phyloP scores from a whole-genome alignment of 2,888 invertebrate species.

The Ochropacha duplaris region DNA sequence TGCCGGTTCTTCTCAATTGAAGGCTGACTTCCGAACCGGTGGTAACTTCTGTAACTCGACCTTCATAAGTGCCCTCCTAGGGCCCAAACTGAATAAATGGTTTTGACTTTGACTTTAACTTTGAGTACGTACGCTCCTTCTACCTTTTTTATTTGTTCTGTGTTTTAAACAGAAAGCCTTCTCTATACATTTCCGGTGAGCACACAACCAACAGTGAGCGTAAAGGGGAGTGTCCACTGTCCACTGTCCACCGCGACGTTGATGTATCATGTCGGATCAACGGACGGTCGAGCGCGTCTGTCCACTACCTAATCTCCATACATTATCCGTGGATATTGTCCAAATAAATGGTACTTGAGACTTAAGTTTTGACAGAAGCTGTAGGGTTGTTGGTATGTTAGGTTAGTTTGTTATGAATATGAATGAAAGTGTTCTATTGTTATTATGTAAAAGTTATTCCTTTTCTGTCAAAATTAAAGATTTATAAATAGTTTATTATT shows the following conservation, averaged over 20 bases:
- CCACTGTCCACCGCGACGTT: conserved; percentile 77
- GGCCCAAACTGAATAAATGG: too few species aligned
- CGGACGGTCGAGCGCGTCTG: conserved; percentile 70
- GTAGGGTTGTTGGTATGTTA: conserved; percentile 29
- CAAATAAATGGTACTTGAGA: conserved; percentile 79
- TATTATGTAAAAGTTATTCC: too few species aligned
- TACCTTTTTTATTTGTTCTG: too few species aligned
- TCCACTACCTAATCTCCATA: conserved; percentile 82
- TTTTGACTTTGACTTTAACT: too few species aligned
- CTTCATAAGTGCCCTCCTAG: too few species aligned
- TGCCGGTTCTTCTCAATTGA: too few species aligned
- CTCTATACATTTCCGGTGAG: conserved; percentile 32
- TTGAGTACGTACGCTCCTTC: too few species aligned
- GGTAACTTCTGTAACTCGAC: too few species aligned
- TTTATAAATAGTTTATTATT: too few species aligned
- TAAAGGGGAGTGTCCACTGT: conserved; percentile 73
- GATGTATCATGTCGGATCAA: conserved; percentile 83
- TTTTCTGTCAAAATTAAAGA: too few species aligned
- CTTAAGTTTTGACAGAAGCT: conserved; percentile 66
- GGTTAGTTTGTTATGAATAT: not conserved
- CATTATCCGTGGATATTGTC: conserved; percentile 77
- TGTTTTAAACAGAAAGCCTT: conserved; percentile 17
- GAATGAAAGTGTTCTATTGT: not conserved
- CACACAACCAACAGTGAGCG: conserved; percentile 23
- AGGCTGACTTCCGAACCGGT: too few species aligned